Base-by-base conservation (phyloP, 2,113 vertebrate species). In the Eleginops maclovinus region DNA sequence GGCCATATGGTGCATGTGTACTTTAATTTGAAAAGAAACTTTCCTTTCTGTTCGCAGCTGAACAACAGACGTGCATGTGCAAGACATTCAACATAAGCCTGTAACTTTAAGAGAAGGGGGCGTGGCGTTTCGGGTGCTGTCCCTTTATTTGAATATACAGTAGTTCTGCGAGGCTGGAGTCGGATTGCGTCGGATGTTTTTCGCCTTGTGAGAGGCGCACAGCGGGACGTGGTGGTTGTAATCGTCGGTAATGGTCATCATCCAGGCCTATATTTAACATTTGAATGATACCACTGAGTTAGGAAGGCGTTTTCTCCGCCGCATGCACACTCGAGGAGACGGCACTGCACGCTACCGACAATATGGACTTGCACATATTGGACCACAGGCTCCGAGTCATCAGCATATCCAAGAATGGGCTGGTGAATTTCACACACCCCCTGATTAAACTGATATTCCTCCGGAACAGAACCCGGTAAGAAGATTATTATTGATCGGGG, bases 381-480 rank as follows among this genome's bases (percentile, higher is more conserved):
- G 95, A 95, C 72, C 95, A 96, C 81, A 90, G 91, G 64, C 92
- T 96, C 19, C 92, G 93, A 75, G 94, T 96, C 55, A 94, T 93
- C 60, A 94, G 94, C 82, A 95, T 96, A 75, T 83, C 91, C 87
- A 95, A 94, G 82, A 92, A 65, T 1, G 95, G 94, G 9, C 88
- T 96, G 70, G 84, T 92, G 40, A 61, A 91, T 58, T 96, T 92
- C 81, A 96, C 95, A 8, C 94, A 96, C 77, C 91, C 94, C 0
- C 89, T 96, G 24, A 94, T 96, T 31, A 96, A 96, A 22, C 90
- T 96, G 19, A 94, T 95, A 62, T 96, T 96, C 43, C 92, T 96
- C 16, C 91, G 94, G 55, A 93, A 94, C 90, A 88, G 94, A 63
- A 95, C 94, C 71, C 91, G 94, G 95, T 96, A 90, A 94, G 91